A percentile compares a stretch with the other conserved stretches of the same genome.
Conservation (phyloP, 2,888 invertebrate species). For the Brachynemurus nebulosus region DNA sequence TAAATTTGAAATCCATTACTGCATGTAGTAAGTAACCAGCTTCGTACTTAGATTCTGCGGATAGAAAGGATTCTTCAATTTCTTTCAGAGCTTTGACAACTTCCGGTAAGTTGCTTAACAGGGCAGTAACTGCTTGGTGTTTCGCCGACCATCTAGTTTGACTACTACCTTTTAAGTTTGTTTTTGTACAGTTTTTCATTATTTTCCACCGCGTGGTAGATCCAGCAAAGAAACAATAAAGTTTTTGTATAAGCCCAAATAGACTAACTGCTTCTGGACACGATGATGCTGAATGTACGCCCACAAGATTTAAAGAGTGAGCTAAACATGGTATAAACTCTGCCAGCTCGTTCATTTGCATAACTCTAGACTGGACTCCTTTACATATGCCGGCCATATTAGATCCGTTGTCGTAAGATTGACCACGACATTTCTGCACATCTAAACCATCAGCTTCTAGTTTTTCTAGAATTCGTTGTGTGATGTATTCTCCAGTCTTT, state of each 20-base stretch:
- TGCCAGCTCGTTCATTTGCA: slow-evolving; percentile 1
- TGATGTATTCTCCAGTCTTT: slow-evolving; percentile 3
- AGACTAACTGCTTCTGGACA: not conserved
- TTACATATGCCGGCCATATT: slow-evolving; percentile 9
- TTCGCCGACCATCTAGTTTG: slow-evolving; percentile 13
- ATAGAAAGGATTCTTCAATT: slow-evolving; percentile 9
- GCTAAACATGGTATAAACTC: slow-evolving; percentile 3
- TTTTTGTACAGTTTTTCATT: slow-evolving; percentile 11
- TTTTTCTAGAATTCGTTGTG: slow-evolving; percentile 4
- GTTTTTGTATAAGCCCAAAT: slow-evolving; percentile 5
- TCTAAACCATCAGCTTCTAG: slow-evolving; percentile 3
- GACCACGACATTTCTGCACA: not conserved
- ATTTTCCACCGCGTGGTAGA: slow-evolving; percentile 9
- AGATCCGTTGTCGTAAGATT: slow-evolving; percentile 2
- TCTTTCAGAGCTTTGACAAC: slow-evolving; percentile 6
- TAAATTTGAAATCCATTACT: slow-evolving; percentile 13
- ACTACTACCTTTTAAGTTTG: slow-evolving; percentile 13
- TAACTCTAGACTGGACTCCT: slow-evolving; percentile 5
- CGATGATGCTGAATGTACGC: slow-evolving; percentile 2
- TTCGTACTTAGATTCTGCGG: slow-evolving; percentile 11
- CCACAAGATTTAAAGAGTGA: slow-evolving; percentile 4
- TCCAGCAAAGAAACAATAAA: slow-evolving; percentile 3
- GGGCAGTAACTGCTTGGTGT: slow-evolving; percentile 9
- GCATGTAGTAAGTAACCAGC: slow-evolving; percentile 11
- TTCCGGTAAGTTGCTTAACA: slow-evolving; percentile 5